Percentiles rank a stretch among this genome's conserved stretches.
Evolutionary conservation across 2,888 invertebrate genomes (phyloP).

Genomic region (Tetanocera ferruginea): DNA sequence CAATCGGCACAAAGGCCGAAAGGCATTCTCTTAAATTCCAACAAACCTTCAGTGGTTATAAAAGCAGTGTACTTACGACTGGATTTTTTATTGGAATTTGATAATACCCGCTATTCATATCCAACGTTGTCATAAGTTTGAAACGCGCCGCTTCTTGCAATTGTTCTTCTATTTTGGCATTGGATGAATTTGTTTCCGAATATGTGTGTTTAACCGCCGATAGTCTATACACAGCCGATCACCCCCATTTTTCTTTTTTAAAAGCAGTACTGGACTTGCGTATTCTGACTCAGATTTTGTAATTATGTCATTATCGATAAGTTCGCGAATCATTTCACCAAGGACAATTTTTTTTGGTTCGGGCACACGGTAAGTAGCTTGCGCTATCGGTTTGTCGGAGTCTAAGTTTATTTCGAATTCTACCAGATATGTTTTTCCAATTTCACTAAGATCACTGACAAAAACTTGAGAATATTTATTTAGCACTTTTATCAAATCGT

Average conservation of each 20-base stretch:
- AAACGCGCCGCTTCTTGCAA: conserved; percentile 34
- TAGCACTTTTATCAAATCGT: not conserved
- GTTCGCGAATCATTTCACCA: conserved; percentile 29
- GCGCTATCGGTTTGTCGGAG: conserved; percentile 23
- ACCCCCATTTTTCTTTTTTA: conserved; percentile 21
- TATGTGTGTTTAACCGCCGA: not conserved
- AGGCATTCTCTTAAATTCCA: conserved; percentile 33
- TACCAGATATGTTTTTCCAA: conserved; percentile 32
- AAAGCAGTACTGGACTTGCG: not conserved
- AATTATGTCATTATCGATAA: conserved; percentile 35
- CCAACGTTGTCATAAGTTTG: conserved; percentile 30
- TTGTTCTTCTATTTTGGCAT: conserved; percentile 38
- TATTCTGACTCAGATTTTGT: conserved; percentile 12
- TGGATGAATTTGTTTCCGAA: conserved; percentile 24
- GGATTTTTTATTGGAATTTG: conserved; percentile 13
- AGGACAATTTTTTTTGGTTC: conserved; percentile 37
- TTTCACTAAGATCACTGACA: conserved; percentile 26
- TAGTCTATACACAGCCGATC: conserved; percentile 26
- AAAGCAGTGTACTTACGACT: conserved; percentile 20
- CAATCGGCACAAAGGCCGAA: conserved; percentile 36
- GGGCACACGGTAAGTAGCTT: conserved; percentile 31
- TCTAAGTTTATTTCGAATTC: conserved; percentile 24
- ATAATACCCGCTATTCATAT: conserved; percentile 26
- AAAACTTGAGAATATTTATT: conserved; percentile 17
- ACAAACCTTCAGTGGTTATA: conserved; percentile 32